Conservation (phyloP, 2,797 vertebrate genomes). For the Psittacula derbiana region DNA sequence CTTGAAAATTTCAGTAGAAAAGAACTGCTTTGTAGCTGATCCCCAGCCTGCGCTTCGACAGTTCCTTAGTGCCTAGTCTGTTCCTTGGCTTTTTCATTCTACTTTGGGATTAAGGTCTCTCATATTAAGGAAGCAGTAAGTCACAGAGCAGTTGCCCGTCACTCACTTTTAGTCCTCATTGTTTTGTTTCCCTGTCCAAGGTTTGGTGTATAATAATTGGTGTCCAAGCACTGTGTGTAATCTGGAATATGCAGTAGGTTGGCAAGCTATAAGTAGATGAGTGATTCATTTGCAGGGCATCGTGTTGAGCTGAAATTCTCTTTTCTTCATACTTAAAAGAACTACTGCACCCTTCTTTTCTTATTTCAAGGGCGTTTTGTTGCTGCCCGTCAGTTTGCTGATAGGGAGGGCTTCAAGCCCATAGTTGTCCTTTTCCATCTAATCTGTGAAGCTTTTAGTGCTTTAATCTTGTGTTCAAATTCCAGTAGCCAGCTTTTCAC, state of each 20-base stretch:
- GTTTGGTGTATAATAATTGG: background rate
- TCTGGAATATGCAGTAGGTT: background rate
- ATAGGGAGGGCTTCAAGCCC: background rate
- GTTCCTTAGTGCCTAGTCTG: background rate
- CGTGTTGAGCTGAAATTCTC: background rate
- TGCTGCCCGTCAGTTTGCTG: background rate
- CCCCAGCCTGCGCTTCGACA: background rate
- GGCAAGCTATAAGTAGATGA: background rate
- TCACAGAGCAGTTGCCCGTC: background rate
- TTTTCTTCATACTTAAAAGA: background rate
- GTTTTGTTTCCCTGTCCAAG: background rate
- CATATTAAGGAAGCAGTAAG: background rate
- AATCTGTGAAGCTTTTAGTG: background rate
- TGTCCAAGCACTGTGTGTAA: background rate
- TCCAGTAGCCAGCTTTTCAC: background rate
- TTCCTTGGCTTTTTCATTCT: background rate
- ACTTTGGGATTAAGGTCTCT: background rate
- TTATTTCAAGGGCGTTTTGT: background rate
- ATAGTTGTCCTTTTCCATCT: background rate
- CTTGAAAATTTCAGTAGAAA: background rate
- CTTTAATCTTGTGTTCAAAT: background rate
- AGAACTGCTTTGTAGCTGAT: background rate
- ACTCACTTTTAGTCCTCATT: background rate
- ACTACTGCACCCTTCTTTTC: background rate
- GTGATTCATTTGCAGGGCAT: background rate